phyloP scores from a whole-genome alignment of 2,888 invertebrate genomes.

The Labia minor region DNA sequence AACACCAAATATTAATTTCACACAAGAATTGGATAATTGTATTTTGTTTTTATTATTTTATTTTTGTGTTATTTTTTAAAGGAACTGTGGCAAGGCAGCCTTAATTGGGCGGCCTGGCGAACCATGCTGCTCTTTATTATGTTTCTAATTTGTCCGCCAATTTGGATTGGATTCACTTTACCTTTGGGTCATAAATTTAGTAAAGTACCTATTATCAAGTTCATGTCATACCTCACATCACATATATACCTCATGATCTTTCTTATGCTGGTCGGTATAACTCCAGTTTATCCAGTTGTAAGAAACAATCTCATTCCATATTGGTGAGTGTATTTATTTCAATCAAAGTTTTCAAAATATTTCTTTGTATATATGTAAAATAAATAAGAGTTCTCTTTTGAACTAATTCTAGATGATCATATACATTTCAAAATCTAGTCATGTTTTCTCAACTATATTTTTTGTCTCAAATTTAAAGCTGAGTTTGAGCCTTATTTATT shows the following conservation, averaged over 20 bases:
- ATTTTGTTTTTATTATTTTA: background rate
- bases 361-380: too few species aligned
- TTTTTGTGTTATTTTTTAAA: constrained; percentile 37
- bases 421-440: too few species aligned
- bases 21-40: too few species aligned
- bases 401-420: too few species aligned
- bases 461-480: too few species aligned
- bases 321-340: constrained; percentile 50
- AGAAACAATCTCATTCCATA: constrained; percentile 65
- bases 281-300: constrained; percentile 74
- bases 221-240: constrained; percentile 97
- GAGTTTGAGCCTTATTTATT: too few species aligned
- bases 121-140: constrained; percentile 85
- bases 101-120: constrained; percentile 94
- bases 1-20: constrained; percentile 43
- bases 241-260: constrained; percentile 95
- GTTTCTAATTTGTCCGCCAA: constrained; percentile 87
- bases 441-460: too few species aligned
- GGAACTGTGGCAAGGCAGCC: constrained; percentile 96
- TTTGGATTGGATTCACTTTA: constrained; percentile 92
- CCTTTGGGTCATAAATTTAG: constrained; percentile 91
- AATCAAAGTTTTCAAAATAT: too few species aligned
- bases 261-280: constrained; percentile 78
- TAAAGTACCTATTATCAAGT: constrained; percentile 98
- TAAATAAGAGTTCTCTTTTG: too few species aligned